Evolutionary conservation across 2,888 invertebrate genomes (phyloP).

Genomic region (Hydroisotoma schaefferi): DNA sequence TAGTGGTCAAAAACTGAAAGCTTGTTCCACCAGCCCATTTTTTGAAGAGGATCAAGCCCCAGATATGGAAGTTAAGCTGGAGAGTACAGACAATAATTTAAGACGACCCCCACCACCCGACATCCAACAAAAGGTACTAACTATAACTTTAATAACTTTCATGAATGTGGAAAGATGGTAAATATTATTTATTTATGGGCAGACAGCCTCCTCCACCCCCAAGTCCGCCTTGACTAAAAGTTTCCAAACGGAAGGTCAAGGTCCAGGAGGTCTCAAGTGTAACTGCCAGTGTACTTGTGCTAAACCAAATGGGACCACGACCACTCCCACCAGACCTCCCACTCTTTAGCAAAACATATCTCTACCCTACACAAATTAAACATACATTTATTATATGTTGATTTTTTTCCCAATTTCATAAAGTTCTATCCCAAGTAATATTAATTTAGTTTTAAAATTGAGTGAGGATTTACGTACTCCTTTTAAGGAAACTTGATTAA

Average conservation of each 20-base stretch:
- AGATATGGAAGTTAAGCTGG: constrained; percentile 1
- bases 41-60: neutral
- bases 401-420: too few relatives aligned
- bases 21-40: neutral
- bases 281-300: constrained; percentile 31
- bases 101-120: constrained; percentile 9
- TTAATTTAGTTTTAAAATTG: too few relatives aligned
- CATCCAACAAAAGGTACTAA: constrained; percentile 10
- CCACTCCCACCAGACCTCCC: neutral
- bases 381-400: too few relatives aligned
- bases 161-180: neutral
- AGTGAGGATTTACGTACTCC: too few relatives aligned
- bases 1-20: too few relatives aligned
- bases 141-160: neutral
- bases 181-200: neutral
- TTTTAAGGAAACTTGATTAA: too few relatives aligned
- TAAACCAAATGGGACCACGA: constrained; percentile 12
- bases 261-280: constrained; percentile 30
- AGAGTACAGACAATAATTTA: neutral
- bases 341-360: too few relatives aligned
- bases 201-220: constrained; percentile 1
- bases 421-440: too few relatives aligned
- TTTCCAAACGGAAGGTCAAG: constrained; percentile 7
- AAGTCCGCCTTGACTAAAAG: neutral
- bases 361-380: too few relatives aligned